phyloP scores from a whole-genome alignment of 2,113 vertebrate genomes.

The Gnathochromis pfefferi region DNA sequence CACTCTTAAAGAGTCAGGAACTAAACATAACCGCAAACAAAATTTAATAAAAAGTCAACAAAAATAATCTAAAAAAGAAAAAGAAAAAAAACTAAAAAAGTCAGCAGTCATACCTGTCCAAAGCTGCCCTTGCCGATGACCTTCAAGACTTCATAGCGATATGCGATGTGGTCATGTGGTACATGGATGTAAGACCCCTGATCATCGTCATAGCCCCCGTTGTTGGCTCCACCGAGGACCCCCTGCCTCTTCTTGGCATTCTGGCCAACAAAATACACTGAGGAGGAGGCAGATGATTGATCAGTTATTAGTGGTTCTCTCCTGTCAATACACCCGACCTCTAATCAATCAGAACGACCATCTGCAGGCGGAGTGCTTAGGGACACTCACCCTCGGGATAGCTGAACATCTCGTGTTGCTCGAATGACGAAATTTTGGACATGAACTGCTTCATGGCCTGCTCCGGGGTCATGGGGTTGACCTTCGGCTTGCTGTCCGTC shows the following conservation, averaged over 20 bases:
- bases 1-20: not conserved
- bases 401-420: slow-evolving; percentile 93
- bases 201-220: slow-evolving; percentile 91
- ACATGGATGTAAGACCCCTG: slow-evolving; percentile 97
- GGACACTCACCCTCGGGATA: slow-evolving; percentile 76
- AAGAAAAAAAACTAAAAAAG: fast-evolving
- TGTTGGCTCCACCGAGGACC: slow-evolving; percentile 89
- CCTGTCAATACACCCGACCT: not conserved
- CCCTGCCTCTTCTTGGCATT: slow-evolving; percentile 93
- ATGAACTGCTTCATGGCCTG: slow-evolving; percentile 97
- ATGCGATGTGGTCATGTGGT: slow-evolving; percentile 92
- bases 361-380: not conserved
- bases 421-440: slow-evolving; percentile 89
- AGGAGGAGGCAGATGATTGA: not conserved
- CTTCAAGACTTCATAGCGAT: slow-evolving; percentile 95
- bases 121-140: slow-evolving; percentile 99
- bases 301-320: not conserved
- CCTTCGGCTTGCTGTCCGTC: slow-evolving; percentile 73
- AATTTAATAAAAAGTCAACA: not conserved
- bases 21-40: not conserved
- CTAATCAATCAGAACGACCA: not conserved
- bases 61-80: not conserved
- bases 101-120: slow-evolving; percentile 72
- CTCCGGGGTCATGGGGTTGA: slow-evolving; percentile 77
- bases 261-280: slow-evolving; percentile 88